phyloP scores from a whole-genome alignment of 2,113 vertebrate genomes.

The Patagioenas fasciata region DNA sequence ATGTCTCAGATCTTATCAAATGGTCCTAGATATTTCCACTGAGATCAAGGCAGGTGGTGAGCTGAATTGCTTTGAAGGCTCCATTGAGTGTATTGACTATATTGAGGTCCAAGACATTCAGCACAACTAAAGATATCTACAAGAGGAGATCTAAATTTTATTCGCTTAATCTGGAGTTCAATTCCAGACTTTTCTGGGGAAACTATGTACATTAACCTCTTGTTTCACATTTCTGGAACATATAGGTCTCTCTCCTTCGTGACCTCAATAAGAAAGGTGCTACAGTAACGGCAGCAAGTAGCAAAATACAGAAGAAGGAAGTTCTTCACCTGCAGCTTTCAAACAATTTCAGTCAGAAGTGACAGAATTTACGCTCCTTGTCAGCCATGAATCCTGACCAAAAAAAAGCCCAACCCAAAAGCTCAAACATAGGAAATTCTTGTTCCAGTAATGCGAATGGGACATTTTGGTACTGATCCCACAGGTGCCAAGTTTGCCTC shows the following conservation, averaged over 20 bases:
- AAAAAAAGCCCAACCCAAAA: neutral
- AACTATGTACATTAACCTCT: neutral
- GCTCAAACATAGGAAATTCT: neutral
- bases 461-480: neutral
- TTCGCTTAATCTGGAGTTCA: neutral
- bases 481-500: neutral
- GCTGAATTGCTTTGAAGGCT: neutral
- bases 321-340: neutral
- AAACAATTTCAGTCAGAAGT: neutral
- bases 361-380: neutral
- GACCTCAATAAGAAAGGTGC: neutral
- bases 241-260: neutral
- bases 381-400: neutral
- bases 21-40: neutral
- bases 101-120: neutral
- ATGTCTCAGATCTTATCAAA: neutral
- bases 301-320: neutral
- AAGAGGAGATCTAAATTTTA: neutral
- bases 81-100: neutral
- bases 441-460: neutral
- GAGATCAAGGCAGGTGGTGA: neutral
- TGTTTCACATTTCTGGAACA: neutral
- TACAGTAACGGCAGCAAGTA: neutral
- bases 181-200: neutral
- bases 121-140: neutral